Evolutionary conservation across 1,140 invertebrate genomes (phyloP), one percentile per base, ranked within the genome.

Genomic region (Ips nitidus): DNA sequence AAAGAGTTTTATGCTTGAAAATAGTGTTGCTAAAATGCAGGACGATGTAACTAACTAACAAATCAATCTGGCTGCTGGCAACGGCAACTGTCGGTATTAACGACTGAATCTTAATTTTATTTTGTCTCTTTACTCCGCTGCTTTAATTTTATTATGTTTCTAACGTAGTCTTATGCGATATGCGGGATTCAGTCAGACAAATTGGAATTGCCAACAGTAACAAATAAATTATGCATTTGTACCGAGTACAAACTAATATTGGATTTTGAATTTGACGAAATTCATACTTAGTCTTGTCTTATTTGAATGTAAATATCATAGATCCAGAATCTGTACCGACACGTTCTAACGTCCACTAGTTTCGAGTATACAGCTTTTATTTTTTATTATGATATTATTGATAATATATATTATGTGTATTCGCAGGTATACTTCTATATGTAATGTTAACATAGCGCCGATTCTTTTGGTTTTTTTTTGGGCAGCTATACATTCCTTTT

Each of bases 1-100:
- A 90, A 94, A 76, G 94, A 97, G 80, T 96, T 96, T 83, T 97
- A 95, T 83, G 94, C 94, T 87, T 97, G 91, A 94, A 86, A 87
- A 58, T 78, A 77, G 78, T 80, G 22, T 22, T 22, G 74, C 74
- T 75, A 50, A 37, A 52, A 64, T 72, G 74, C 71, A 66, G 74
- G 69, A 78, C 74, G 60, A 43, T 74, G 60, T 73, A 60, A 53
- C 70, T 67, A 69, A 47, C 69, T 69, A 71, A 76, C 67, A 58
- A 72, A 74, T 74, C 66, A 71, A 65, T 69, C 71, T 76, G 70
- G 63, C 70, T 74, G 71, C 69, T 72, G 73, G 73, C 69, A 67
- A 73, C 68, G 22, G 22, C 22, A 22, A 22, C 22, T 22, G 22
- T 22, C 22, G 22, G 22, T 22, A 22, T 64, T 60, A 56, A 69